Evolutionary conservation across 2,888 invertebrate genomes (phyloP), one percentile per base, ranked within the genome.

Genomic region (Rhagophthalmus giganteus): DNA sequence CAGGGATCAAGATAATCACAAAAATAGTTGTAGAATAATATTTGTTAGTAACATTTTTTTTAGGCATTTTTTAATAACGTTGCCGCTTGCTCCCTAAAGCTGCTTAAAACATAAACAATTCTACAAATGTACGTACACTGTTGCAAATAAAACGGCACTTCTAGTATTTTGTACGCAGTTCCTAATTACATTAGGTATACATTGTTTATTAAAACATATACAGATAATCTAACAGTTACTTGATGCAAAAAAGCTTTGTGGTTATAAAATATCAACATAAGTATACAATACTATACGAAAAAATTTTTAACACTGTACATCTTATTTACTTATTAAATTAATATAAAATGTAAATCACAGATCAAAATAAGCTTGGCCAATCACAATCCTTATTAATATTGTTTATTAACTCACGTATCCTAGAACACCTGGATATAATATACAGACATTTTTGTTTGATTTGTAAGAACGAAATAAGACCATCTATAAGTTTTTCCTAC

Each of bases 281-380:
- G 33, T 32, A 24, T 38, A 51, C 45, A 27, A 34, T 30, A 48
- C 27, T 51, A 54, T 53, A 54, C 42, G 49, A 51, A 39, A 57
- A 55, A 56, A 54, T 46, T 39, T 58, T 47, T 59, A 61, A 60
- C 60, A 59, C 60, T 61, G 50, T 54, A 57, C 48, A 57, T 49
- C 49, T 60, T 58, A 58, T 53, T 57, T 54, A 62, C 65, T 64
- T 68, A n/a, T n/a, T n/a, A 69, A 70, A 68, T 66, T 70, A 69
- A 69, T 54, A 38, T 41, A 47, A 47, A 54, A 44, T 54, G 67
- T 66, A 63, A 69, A 71, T 71, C 71, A 71, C 71, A 71, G 71
- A 70, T 66, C 65, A 68, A 71, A 71, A 70, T 68, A 71, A 70
- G 70, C 69, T 68, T 69, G 65, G 65, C 70, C 66, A 67, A 67